Base-by-base conservation (phyloP, 2,113 vertebrate species). In the Zapus hudsonius region DNA sequence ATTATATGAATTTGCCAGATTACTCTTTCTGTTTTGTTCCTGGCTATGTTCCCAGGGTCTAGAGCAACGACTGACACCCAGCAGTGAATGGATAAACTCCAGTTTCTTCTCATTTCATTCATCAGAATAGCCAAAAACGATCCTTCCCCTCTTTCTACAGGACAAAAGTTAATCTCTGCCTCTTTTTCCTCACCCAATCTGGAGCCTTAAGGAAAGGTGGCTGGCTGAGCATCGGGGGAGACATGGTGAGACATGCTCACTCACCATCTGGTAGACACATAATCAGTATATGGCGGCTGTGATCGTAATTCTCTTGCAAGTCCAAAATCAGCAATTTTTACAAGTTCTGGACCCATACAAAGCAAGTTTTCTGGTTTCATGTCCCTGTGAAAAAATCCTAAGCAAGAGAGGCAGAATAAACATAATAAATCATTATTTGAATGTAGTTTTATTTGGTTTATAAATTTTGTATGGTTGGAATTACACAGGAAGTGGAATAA, bases 291-390 rank as follows among this genome's bases (percentile, higher is more conserved):
- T 0, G 99, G 99, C 66, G 99, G 99, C 82, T 99, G 99, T 92
- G 99, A 99, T 96, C 99, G 98, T 84, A 99, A 98, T 96, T 99
- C 99, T 97, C 99, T 98, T 64, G 99, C 99, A 97, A 99, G 97
- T 83, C 99, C 99, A 98, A 99, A 99, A 96, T 99, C 99, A 89
- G 99, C 99, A 96, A 99, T 99, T 98, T 99, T 99, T 66, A 99
- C 98, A 96, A 99, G 98, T 89, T 99, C 99, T 95, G 99, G 99
- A 44, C 99, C 99, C 98, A 99, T 99, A 94, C 99, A 99, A 44
- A 99, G 98, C 96, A 99, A 98, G 81, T 99, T 99, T 97, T 99
- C 99, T 64, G 99, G 99, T 95, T 99, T 99, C 99, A 99, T 99
- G 97, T 99, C 99, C 92, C 99, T 98, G 92, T 99, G 99, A 96